Evolutionary conservation across 2,888 invertebrate genomes (phyloP).

Genomic region (Lycaena phlaeas): DNA sequence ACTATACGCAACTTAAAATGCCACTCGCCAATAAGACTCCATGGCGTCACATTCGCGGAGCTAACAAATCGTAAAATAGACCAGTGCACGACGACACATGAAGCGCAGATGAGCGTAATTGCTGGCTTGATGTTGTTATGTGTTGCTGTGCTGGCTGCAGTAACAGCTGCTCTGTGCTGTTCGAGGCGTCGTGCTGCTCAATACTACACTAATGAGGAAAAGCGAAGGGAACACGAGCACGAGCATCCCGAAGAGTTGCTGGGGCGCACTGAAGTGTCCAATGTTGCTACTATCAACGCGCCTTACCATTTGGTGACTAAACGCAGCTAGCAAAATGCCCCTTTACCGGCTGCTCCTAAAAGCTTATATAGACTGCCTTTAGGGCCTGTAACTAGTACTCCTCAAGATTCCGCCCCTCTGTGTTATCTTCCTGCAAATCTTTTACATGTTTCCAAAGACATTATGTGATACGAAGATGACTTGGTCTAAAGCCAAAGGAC

Average conservation of each 20-base stretch:
- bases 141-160: conserved; percentile 60
- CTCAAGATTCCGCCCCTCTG: conserved; percentile 28
- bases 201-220: conserved; percentile 87
- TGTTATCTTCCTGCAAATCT: conserved; percentile 34
- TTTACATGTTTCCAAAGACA: conserved; percentile 34
- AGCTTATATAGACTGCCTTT: conserved; percentile 25
- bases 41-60: conserved; percentile 48
- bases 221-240: conserved; percentile 51
- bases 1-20: conserved; percentile 71
- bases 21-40: conserved; percentile 69
- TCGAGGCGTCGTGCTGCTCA: conserved; percentile 79
- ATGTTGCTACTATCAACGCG: conserved; percentile 55
- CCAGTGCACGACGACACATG: conserved; percentile 60
- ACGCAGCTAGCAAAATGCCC: conserved; percentile 51
- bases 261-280: conserved; percentile 42
- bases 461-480: conserved; percentile 62
- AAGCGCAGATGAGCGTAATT: conserved; percentile 72
- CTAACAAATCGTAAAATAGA: conserved; percentile 44
- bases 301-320: conserved; percentile 46
- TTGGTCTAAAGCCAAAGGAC: conserved; percentile 48
- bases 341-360: conserved; percentile 25
- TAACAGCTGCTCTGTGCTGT: conserved; percentile 75
- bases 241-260: conserved; percentile 55
- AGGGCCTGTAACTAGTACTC: conserved; percentile 24
- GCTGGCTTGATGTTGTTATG: conserved; percentile 58